These are phyloP conservation scores for Calliphora vomitoria DNA, from an alignment of 2,888 invertebrate genomes.

Conservation along the genomic window DNA sequence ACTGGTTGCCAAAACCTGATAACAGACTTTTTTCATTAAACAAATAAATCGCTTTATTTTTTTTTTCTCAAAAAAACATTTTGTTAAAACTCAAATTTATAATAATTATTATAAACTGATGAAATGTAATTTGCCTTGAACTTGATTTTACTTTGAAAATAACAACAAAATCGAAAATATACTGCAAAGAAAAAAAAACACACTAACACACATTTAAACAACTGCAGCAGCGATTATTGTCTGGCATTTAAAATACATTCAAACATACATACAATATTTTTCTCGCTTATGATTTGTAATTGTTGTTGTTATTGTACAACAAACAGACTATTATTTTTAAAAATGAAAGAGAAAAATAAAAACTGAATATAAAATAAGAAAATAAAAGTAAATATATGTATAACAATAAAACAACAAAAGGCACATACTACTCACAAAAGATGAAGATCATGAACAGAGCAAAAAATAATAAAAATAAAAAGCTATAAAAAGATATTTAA, in stretches of 20 bases:
- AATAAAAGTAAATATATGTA: conserved; percentile 7
- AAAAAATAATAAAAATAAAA: neutral
- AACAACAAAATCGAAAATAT: neutral
- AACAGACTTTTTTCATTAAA: no score
- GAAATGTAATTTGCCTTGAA: conserved; percentile 71
- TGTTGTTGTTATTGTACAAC: neutral
- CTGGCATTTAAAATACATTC: conserved; percentile 35
- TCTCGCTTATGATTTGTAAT: neutral
- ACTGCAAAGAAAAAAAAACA: conserved; percentile 15
- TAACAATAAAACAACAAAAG: neutral
- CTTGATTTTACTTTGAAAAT: conserved; percentile 68
- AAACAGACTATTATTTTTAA: conserved; percentile 1
- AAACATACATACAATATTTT: neutral
- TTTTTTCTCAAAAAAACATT: neutral
- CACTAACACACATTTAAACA: conserved; percentile 38
- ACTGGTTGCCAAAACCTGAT: no score
- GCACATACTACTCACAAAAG: neutral
- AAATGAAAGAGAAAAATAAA: neutral
- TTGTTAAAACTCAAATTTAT: conserved; percentile 8
- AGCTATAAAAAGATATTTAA: conserved; percentile 19
- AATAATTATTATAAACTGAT: conserved; percentile 52
- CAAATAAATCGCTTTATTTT: no score
- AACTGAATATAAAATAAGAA: neutral
- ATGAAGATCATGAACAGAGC: conserved; percentile 26
- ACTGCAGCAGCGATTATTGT: conserved; percentile 43